Evolutionary conservation across 2,113 vertebrate genomes (phyloP), one percentile per base, ranked within the genome.

Genomic region (Gymnobelideus leadbeateri): DNA sequence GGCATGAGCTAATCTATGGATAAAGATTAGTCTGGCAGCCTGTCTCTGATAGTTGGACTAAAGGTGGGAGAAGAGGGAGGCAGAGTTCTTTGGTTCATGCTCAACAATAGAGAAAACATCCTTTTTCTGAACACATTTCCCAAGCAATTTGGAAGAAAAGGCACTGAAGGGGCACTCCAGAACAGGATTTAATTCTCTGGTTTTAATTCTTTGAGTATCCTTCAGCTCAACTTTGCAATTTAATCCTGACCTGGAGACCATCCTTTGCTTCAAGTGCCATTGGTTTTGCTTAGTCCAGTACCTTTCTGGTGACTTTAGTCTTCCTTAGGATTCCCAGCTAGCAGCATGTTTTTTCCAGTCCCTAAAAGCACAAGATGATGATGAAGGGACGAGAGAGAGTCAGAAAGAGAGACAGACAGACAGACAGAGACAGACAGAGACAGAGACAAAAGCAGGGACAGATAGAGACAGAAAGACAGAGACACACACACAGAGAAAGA

Each of bases 281-380:
- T 19, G 16, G 61, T 1, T 43, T 77, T 43, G 37, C 16, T 43
- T 14, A 77, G 16, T n/a, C 92, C 89, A 92, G 31, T 93, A 92
- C 3, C 47, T 92, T 89, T 0, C 6, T 3, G 55, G 51, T 50
- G 92, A 12, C 31, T 68, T 94, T 91, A 77, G 53, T 19, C n/a
- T 94, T 95, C 0, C 54, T 95, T 96, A 91, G 95, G 93, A 92
- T 57, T 50, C 55, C 50, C 11, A 11, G 8, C 61, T 55, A 91
- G 2, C 16, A 77, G 37, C 0, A 77, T 43, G 19, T 49, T 94
- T 91, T 31, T 0, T 93, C 2, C 31, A 37, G 46, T 93, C 95
- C 43, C 53, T 93, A 90, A 96, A 96, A 52, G 28, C 49, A 93
- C 2, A 43, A 55, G 11, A 93, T 94, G 94, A 95, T 90, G 92